These are phyloP conservation scores for Labroides dimidiatus DNA, from an alignment of 2,797 vertebrate genomes.

Conservation along the genomic window DNA sequence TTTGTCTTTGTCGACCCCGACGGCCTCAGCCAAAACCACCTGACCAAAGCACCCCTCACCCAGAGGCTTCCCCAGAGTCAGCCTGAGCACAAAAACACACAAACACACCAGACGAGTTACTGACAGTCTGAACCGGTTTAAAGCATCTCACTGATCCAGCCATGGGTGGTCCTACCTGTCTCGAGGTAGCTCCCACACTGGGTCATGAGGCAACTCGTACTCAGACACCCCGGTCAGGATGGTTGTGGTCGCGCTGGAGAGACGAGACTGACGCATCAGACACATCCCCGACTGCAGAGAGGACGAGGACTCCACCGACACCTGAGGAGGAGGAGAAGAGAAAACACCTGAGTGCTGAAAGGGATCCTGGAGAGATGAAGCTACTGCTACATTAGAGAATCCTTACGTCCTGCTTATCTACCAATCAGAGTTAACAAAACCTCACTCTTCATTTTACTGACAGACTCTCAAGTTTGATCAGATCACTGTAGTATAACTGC, in stretches of 20 bases:
- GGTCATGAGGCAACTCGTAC: slow-evolving; percentile 91
- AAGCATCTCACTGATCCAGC: too few species aligned
- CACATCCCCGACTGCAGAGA: slow-evolving; percentile 89
- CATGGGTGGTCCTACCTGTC: slow-evolving; percentile 84
- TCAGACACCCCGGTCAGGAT: slow-evolving; percentile 89
- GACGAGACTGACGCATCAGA: slow-evolving; percentile 87
- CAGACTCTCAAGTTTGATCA: too few species aligned
- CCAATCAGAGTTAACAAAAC: too few species aligned
- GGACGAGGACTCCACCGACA: slow-evolving; percentile 90
- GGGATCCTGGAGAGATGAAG: too few species aligned
- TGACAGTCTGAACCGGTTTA: too few species aligned
- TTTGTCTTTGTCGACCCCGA: slow-evolving; percentile 89
- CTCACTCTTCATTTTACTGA: too few species aligned
- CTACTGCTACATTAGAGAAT: too few species aligned
- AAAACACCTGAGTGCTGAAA: too few species aligned
- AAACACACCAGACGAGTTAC: too few species aligned
- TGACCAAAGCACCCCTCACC: slow-evolving; percentile 93
- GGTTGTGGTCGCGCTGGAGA: slow-evolving; percentile 87
- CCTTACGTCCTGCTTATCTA: too few species aligned
- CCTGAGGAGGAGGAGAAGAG: slow-evolving; percentile 72
- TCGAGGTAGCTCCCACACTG: slow-evolving; percentile 90
- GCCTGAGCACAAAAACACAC: slow-evolving; percentile 65
- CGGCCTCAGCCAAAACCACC: slow-evolving; percentile 89
- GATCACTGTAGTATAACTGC: too few species aligned
- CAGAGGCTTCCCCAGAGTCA: slow-evolving; percentile 89